Conservation (phyloP, 92 coral and sea anemone species). For the Porites lobata region DNA sequence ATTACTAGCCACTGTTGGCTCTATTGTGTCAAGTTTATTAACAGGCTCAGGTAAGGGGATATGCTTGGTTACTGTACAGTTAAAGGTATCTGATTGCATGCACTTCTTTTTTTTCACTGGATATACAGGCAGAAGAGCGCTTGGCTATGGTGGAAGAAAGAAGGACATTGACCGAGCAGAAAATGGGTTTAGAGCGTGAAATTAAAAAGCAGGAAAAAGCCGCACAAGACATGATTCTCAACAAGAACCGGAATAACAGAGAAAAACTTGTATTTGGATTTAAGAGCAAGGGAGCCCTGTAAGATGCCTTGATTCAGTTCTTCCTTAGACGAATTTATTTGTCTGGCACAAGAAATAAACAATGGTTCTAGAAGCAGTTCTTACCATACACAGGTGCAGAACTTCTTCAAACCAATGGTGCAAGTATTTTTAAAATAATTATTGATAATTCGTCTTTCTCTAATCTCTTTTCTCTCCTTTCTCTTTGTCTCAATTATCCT, state of each 20-base stretch:
- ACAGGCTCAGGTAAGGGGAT: slow-evolving; percentile 7
- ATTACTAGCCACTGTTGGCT: no score
- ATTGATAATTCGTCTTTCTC: not conserved
- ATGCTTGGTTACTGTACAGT: no score
- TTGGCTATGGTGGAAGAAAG: slow-evolving; percentile 94
- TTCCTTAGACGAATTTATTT: not conserved
- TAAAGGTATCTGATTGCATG: not conserved
- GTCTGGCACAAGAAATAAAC: not conserved
- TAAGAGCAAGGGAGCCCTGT: slow-evolving; percentile 68
- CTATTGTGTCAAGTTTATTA: not conserved
- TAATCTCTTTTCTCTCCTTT: not conserved
- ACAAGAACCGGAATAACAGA: slow-evolving; percentile 91
- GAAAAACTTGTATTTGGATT: slow-evolving; percentile 94
- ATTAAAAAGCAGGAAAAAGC: slow-evolving; percentile 96
- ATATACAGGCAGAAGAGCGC: slow-evolving; percentile 94
- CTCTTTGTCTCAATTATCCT: not conserved
- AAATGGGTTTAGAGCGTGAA: slow-evolving; percentile 83
- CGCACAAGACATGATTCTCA: slow-evolving; percentile 94
- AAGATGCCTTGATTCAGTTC: not conserved
- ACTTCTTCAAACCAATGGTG: slow-evolving; percentile 1
- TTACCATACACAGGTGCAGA: not conserved
- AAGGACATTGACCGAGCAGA: slow-evolving; percentile 89
- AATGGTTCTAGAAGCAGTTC: not conserved
- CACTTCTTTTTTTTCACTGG: not conserved
- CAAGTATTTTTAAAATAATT: not conserved